Conservation (phyloP, 2,888 invertebrate genomes). For the Thyatira batis region DNA sequence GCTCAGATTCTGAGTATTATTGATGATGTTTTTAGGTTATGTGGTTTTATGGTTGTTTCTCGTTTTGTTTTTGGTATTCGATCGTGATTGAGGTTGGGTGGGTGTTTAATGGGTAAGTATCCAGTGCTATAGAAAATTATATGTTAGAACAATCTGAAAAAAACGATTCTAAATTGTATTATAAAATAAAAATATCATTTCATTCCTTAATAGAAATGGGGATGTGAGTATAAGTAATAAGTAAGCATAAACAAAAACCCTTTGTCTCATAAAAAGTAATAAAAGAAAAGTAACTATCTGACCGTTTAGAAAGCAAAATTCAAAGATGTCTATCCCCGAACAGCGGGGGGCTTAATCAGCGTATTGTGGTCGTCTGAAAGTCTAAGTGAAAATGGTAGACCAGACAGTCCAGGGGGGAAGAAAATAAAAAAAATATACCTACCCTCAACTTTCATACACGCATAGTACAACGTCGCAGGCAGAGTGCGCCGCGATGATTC, state of each 20-base stretch:
- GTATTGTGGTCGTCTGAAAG: constrained; percentile 71
- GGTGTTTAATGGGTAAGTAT: too few relatives aligned
- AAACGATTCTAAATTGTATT: too few relatives aligned
- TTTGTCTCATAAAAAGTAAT: background rate
- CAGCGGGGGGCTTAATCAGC: constrained; percentile 58
- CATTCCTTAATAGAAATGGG: too few relatives aligned
- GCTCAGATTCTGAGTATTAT: constrained; percentile 61
- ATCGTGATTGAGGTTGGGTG: background rate
- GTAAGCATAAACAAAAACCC: background rate
- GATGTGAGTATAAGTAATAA: too few relatives aligned
- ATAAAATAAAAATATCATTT: too few relatives aligned
- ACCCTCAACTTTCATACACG: constrained; percentile 70
- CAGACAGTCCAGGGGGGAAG: constrained; percentile 73
- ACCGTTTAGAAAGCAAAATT: background rate
- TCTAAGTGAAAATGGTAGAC: constrained; percentile 65
- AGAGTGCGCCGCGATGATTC: constrained; percentile 14
- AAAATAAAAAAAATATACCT: constrained; percentile 71
- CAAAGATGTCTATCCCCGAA: constrained; percentile 7
- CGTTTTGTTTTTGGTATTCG: constrained; percentile 10
- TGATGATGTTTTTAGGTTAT: constrained; percentile 41
- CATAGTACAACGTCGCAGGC: constrained; percentile 52
- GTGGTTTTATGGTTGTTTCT: constrained; percentile 27
- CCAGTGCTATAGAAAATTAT: too few relatives aligned
- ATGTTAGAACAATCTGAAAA: too few relatives aligned
- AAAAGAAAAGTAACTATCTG: background rate